phyloP scores from a whole-genome alignment of 2,113 vertebrate species.

The Dipodomys merriami region DNA sequence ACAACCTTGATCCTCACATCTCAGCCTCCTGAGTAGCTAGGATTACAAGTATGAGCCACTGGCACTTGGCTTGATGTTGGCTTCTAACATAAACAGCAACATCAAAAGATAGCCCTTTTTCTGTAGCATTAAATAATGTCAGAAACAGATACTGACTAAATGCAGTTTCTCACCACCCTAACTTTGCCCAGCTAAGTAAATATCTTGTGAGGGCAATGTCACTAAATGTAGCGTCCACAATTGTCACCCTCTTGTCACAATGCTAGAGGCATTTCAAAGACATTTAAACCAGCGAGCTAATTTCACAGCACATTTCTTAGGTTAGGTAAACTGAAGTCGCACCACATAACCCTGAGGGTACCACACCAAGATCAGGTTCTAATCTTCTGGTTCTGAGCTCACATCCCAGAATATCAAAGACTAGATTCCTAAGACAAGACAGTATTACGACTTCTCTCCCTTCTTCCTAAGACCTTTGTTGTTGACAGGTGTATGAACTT shows the following conservation, averaged over 20 bases:
- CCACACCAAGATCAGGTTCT: background rate
- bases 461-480: background rate
- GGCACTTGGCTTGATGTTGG: too few relatives aligned
- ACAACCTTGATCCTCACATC: too few relatives aligned
- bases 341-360: background rate
- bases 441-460: background rate
- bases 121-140: slow-evolving; percentile 14
- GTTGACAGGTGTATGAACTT: background rate
- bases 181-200: background rate
- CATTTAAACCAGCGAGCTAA: background rate
- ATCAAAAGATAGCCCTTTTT: background rate
- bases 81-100: background rate
- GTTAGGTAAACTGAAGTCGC: background rate
- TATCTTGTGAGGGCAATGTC: background rate
- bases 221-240: background rate
- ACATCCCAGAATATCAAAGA: background rate
- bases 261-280: slow-evolving; percentile 3
- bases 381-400: background rate
- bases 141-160: slow-evolving; percentile 8
- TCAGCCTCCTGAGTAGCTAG: too few relatives aligned
- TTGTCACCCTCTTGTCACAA: background rate
- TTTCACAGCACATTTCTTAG: background rate
- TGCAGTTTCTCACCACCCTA: background rate
- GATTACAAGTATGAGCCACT: too few relatives aligned
- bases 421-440: background rate